Evolutionary conservation across 2,888 invertebrate genomes (phyloP).

Genomic region (Macrosoma leucophasiata): DNA sequence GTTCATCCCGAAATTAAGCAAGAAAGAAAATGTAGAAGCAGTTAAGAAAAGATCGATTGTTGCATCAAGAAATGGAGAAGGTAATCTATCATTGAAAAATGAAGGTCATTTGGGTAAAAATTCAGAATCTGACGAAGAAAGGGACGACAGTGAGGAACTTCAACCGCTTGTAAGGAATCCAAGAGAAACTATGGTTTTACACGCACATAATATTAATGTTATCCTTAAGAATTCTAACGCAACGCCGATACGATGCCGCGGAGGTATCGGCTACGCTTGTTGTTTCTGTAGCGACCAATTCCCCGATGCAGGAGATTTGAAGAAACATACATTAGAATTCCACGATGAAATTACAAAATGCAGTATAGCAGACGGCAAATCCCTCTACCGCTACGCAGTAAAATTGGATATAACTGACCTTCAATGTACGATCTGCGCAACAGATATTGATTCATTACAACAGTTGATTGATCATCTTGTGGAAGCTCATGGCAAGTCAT

Average conservation of each 20-base stretch:
- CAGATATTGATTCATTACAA: constrained; percentile 25
- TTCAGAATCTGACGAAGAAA: constrained; percentile 24
- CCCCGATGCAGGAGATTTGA: constrained; percentile 37
- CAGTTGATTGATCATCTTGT: constrained; percentile 34
- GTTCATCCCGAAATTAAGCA: no score
- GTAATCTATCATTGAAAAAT: no score
- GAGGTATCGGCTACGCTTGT: constrained; percentile 38
- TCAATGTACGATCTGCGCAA: constrained; percentile 20
- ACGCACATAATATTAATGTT: constrained; percentile 46
- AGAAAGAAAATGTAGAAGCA: no score
- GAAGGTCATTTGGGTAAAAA: no score
- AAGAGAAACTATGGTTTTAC: constrained; percentile 43
- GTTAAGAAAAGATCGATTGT: no score
- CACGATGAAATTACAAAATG: constrained; percentile 34
- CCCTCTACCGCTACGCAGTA: constrained; percentile 20
- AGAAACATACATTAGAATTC: constrained; percentile 33
- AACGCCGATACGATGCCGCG: constrained; percentile 40
- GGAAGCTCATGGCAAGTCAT: constrained; percentile 29
- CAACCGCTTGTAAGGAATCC: no score
- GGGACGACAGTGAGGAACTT: constrained; percentile 23
- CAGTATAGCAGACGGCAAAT: constrained; percentile 33
- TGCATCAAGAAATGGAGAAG: no score
- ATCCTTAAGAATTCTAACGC: constrained; percentile 41
- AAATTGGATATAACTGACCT: constrained; percentile 29
- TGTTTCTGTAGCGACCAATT: constrained; percentile 44